Base-by-base conservation (phyloP, 1,140 invertebrate genomes). In the Leptinotarsa defecta region DNA sequence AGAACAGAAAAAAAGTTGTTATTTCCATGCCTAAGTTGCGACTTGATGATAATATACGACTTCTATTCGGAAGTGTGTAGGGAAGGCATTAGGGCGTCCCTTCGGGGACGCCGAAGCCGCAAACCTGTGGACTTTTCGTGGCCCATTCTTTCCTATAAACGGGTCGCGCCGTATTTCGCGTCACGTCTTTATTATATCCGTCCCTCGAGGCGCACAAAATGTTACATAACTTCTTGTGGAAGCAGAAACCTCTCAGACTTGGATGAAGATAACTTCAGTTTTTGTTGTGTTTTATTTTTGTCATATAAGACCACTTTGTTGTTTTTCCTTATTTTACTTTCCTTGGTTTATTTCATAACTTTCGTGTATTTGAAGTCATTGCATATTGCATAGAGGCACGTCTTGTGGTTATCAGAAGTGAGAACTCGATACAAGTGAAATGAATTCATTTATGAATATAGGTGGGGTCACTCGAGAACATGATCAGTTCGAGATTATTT, bases 181-280 rank as follows among this genome's bases (percentile, higher is more conserved):
- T 82, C 82, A 83, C 82, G 82, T 83, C 81, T 83, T 83, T 81
- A 83, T 83, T 83, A 83, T 83, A 83, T 82, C 77, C 78, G 74
- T 82, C 82, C 82, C 82, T 62, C 63, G 81, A 76, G 80, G 64
- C 74, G 73, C 75, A 79, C 81, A 81, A 81, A 83, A 81, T 79
- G 82, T 81, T 83, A 83, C 82, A 83, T 83, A 83, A 83, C 80
- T 83, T 83, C 82, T 83, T 83, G 82, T 83, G 79, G 81, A 83
- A 82, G 79, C 81, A 77, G 76, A 73, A 79, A 80, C 81, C 79
- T 81, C 78, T 76, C 76, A 52, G 71, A 73, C 52, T 57, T 57
- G 52, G 52, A 57, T 57, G 74, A 73, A 77, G 19, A 62, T 34
- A 63, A 63, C 24, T 72, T 72, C 48, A 52, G 71, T 48, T 72